Conservation (phyloP, 2,113 vertebrate genomes). For the Daphoenositta chrysoptera region DNA sequence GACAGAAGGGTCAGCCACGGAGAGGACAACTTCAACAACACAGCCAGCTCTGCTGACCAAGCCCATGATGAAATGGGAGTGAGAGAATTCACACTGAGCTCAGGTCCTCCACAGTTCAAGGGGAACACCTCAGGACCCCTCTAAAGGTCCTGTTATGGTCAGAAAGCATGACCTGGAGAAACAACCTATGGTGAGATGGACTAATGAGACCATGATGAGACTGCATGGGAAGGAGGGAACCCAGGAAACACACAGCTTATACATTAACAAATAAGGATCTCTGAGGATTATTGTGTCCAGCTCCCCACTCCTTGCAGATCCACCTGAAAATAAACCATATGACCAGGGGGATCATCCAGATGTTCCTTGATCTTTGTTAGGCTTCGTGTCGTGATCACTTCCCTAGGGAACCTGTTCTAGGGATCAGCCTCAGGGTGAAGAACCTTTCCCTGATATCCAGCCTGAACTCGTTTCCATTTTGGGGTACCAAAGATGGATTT, state of each 20-base stretch:
- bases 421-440: background rate
- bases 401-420: background rate
- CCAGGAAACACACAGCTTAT: background rate
- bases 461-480: background rate
- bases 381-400: accelerated
- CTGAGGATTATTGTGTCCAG: background rate
- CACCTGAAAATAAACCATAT: background rate
- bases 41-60: background rate
- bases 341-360: background rate
- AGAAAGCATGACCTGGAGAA: background rate
- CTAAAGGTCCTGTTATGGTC: background rate
- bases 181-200: accelerated
- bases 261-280: background rate
- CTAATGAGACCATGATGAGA: accelerated
- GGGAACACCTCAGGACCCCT: background rate
- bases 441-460: background rate
- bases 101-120: background rate
- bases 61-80: background rate
- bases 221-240: background rate
- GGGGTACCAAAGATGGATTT: background rate
- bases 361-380: background rate
- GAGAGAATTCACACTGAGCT: background rate
- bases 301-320: background rate
- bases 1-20: background rate
- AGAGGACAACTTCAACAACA: background rate